A percentile compares a stretch with the other conserved stretches of the same genome.
phyloP scores from a whole-genome alignment of 2,113 vertebrate species.

The Amazona vittata region DNA sequence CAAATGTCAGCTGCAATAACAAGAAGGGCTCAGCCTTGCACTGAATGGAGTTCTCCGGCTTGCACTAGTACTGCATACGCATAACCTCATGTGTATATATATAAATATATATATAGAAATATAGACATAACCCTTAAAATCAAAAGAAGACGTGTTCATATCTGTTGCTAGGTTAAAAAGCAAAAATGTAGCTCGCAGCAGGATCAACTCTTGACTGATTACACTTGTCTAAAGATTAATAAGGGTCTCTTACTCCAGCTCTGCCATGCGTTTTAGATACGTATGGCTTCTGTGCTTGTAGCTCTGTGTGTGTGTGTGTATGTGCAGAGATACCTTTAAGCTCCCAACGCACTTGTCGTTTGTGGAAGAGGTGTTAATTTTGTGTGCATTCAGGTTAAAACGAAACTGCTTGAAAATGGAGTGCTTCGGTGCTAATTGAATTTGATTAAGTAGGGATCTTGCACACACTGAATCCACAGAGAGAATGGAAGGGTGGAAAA shows the following conservation, averaged over 20 bases:
- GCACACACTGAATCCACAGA: neutral
- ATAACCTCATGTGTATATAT: neutral
- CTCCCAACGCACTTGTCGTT: neutral
- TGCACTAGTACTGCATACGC: accelerated
- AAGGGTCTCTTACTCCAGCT: neutral
- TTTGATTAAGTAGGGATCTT: neutral
- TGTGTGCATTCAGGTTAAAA: neutral
- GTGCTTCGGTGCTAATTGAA: neutral
- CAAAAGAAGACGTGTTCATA: neutral
- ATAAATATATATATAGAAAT: neutral
- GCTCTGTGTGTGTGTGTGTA: neutral
- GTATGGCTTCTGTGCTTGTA: neutral
- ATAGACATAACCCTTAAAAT: neutral
- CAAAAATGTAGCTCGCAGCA: neutral
- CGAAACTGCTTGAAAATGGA: neutral
- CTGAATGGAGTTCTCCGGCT: neutral
- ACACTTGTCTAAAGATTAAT: neutral
- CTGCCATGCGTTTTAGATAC: neutral
- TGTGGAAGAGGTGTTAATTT: neutral
- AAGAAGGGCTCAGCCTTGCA: neutral
- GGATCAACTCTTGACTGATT: neutral
- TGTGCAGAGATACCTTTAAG: neutral
- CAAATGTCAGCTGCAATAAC: neutral
- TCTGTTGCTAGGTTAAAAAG: neutral
- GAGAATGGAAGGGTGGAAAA: neutral